Conservation (phyloP, 1,140 invertebrate species). For the Drosophila suzukii region DNA sequence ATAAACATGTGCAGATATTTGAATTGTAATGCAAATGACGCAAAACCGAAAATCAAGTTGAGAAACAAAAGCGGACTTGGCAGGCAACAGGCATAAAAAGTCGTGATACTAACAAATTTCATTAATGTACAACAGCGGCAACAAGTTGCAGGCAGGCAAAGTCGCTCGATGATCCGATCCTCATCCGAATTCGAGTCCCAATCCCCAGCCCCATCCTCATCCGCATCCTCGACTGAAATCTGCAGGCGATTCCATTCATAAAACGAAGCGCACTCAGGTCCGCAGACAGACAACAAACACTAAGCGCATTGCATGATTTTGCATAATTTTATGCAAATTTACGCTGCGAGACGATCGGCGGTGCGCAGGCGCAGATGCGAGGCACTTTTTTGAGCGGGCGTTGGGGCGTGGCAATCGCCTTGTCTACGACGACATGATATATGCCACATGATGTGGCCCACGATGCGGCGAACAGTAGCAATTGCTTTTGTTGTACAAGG, state of each 20-base stretch:
- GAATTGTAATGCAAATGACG: constrained; percentile 62
- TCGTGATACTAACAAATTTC: constrained; percentile 83
- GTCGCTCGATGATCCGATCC: constrained; percentile 40
- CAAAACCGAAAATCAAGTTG: constrained; percentile 49
- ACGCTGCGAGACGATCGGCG: constrained; percentile 10
- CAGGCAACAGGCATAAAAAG: constrained; percentile 77
- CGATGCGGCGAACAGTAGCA: constrained; percentile 82
- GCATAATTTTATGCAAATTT: constrained; percentile 84
- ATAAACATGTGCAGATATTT: constrained; percentile 59
- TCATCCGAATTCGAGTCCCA: background rate
- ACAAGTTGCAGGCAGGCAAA: constrained; percentile 71
- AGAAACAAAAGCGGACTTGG: constrained; percentile 65
- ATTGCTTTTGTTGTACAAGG: constrained; percentile 84
- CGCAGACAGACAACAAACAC: constrained; percentile 66
- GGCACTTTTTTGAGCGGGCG: constrained; percentile 29
- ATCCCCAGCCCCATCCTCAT: constrained; percentile 14
- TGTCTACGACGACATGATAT: constrained; percentile 72
- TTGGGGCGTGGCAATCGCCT: constrained; percentile 68
- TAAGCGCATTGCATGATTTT: constrained; percentile 84
- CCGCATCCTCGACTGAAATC: constrained; percentile 15
- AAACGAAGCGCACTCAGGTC: constrained; percentile 64
- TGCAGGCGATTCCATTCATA: constrained; percentile 72
- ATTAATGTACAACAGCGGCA: constrained; percentile 81
- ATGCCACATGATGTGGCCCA: constrained; percentile 75
- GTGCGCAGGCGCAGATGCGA: constrained; percentile 46